phyloP scores from a whole-genome alignment of 2,113 vertebrate genomes.

The Grammomys dolichurus region DNA sequence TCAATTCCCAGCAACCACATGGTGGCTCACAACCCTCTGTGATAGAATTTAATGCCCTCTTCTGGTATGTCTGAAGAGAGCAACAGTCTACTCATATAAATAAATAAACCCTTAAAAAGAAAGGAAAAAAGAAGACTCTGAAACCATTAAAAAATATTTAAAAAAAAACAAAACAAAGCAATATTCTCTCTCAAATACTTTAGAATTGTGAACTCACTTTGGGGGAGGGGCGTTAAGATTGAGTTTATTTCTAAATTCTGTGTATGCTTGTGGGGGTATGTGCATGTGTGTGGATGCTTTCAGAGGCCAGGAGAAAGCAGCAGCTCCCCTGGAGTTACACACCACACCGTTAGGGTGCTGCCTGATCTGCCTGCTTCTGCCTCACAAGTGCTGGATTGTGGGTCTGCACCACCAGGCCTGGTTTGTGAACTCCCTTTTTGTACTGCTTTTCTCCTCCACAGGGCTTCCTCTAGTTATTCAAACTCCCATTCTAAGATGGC shows the following conservation, averaged over 20 bases:
- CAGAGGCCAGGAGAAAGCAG: not conserved
- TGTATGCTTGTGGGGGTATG: not conserved
- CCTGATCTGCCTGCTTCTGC: not conserved
- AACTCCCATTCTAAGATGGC: conserved; percentile 8
- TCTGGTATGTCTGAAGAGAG: too few relatives aligned
- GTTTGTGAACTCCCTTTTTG: not conserved
- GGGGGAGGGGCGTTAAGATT: not conserved
- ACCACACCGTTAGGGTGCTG: too few relatives aligned
- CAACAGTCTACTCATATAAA: too few relatives aligned
- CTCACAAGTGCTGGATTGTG: not conserved
- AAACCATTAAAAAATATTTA: too few relatives aligned
- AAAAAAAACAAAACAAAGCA: conserved; percentile 1
- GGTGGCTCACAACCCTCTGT: too few relatives aligned
- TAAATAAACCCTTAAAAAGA: too few relatives aligned
- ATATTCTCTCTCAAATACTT: conserved; percentile 16
- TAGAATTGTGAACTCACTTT: not conserved
- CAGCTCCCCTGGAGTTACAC: not conserved
- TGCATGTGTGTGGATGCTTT: not conserved
- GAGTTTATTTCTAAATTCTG: not conserved
- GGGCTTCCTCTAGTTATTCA: not conserved
- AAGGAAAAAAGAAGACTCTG: too few relatives aligned
- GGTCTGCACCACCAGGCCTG: not conserved
- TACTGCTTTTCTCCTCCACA: not conserved
- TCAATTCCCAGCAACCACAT: too few relatives aligned
- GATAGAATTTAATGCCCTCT: too few relatives aligned